A percentile compares a stretch with the other conserved stretches of the same genome.
phyloP scores from a whole-genome alignment of 2,888 invertebrate species.

The Aphidoletes aphidimyza region DNA sequence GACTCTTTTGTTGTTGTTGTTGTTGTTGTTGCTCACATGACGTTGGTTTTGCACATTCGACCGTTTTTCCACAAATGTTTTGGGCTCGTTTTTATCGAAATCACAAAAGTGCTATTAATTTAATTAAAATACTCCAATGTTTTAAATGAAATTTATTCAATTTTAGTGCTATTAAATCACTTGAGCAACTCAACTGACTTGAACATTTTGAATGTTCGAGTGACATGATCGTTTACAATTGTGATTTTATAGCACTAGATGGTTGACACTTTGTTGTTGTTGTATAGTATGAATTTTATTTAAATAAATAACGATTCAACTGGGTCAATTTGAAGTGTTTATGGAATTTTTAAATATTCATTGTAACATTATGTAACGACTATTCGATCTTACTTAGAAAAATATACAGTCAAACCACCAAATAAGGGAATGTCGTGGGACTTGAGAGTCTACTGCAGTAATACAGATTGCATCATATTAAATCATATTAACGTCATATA shows the following conservation, averaged over 20 bases:
- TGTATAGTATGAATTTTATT: too few relatives aligned
- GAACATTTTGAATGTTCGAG: neutral
- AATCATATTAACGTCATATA: too few relatives aligned
- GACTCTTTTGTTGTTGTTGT: neutral
- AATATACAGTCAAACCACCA: too few relatives aligned
- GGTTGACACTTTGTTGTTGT: neutral
- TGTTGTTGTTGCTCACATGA: neutral
- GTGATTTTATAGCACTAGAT: neutral
- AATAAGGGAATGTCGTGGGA: too few relatives aligned
- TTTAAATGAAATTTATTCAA: neutral
- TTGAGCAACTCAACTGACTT: neutral
- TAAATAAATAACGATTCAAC: too few relatives aligned
- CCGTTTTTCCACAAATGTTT: slow-evolving; percentile 25
- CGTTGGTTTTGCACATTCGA: neutral
- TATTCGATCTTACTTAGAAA: too few relatives aligned
- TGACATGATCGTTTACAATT: neutral
- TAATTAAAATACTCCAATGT: slow-evolving; percentile 28
- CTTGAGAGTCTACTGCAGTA: too few relatives aligned
- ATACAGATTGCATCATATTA: too few relatives aligned
- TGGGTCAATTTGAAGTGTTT: too few relatives aligned
- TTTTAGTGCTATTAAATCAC: neutral
- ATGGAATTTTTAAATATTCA: too few relatives aligned
- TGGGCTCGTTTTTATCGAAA: neutral
- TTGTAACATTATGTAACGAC: too few relatives aligned
- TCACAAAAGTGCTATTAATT: slow-evolving; percentile 21